Base-by-base conservation (phyloP, 1,140 invertebrate species). In the Ylistrum balloti region DNA sequence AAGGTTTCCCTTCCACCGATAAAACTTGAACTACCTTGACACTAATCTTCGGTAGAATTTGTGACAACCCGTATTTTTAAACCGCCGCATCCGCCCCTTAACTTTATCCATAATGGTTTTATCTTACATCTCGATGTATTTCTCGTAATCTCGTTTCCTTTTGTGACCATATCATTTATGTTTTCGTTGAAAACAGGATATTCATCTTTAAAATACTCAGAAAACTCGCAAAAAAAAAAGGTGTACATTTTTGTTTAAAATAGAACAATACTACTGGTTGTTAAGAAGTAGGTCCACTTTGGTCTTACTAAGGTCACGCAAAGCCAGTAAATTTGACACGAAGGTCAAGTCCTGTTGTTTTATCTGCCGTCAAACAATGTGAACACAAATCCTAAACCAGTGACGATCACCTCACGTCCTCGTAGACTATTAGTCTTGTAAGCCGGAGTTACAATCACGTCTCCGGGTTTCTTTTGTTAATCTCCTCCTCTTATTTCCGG, bases 141-240 rank as follows among this genome's bases (percentile, higher is more conserved):
- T 1, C 41, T 9, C 28, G 5, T n/a, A n/a, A n/a, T n/a, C 56
- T 74, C 56, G 17, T 74, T 74, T 74, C 56, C 56, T 74, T 74
- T 28, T n/a, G 56, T 74, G 56, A 74, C n/a, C 56, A 28, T 28
- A 22, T 22, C 5, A 28, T 74, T n/a, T 17, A 74, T n/a, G 28
- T 74, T 74, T 74, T 74, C 56, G 28, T 5, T n/a, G 56, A 74
- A 74, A 74, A 74, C 56, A 74, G 56, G 22, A 28, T 74, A 74
- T 74, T n/a, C 28, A 17, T 74, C 56, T 74, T 74, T 5, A 74
- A 28, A 74, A 28, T 74, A 74, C 56, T 74, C 56, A n/a, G 56
- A 28, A 9, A 28, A 28, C 0, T 28, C n/a, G 56, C 13, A 7
- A 28, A 28, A 28, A 28, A 74, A 74, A 74, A 74, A 3, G n/a